Percentiles rank a stretch among this genome's conserved stretches.
Evolutionary conservation across 2,888 invertebrate species (phyloP).

Genomic region (Drosophila diplacantha): DNA sequence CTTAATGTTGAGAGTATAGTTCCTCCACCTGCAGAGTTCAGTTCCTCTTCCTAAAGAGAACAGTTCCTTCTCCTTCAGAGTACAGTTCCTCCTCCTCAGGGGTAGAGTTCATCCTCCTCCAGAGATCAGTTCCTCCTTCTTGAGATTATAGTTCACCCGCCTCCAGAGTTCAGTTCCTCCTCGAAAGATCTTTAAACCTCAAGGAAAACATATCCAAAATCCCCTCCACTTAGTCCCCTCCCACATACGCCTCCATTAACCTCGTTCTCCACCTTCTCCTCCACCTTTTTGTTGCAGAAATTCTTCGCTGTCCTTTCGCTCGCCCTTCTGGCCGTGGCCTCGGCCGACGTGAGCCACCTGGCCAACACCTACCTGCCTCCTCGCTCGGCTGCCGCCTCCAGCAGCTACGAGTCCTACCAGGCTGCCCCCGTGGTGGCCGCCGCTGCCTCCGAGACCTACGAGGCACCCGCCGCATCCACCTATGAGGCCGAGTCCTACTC

Average conservation of each 20-base stretch:
- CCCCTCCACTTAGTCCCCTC: too few species aligned
- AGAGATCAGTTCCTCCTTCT: neutral
- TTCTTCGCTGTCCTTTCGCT: slow-evolving; percentile 53
- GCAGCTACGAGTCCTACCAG: slow-evolving; percentile 37
- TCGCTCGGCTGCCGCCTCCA: slow-evolving; percentile 30
- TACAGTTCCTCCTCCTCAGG: neutral
- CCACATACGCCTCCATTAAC: neutral
- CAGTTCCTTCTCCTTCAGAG: neutral
- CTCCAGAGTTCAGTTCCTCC: neutral
- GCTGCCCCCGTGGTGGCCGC: slow-evolving; percentile 15
- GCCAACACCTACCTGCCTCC: slow-evolving; percentile 59
- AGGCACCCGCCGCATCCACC: slow-evolving; percentile 33
- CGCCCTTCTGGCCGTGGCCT: slow-evolving; percentile 56
- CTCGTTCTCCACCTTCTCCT: too few species aligned
- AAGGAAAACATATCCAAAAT: neutral
- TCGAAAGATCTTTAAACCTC: neutral
- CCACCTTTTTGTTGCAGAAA: slow-evolving; percentile 39
- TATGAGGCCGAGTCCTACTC: slow-evolving; percentile 36
- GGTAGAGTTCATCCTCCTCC: too few species aligned
- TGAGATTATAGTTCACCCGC: neutral
- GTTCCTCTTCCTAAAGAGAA: too few species aligned
- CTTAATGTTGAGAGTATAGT: neutral
- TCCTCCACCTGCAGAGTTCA: neutral
- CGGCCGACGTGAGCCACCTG: slow-evolving; percentile 63
- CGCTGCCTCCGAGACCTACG: slow-evolving; percentile 29